Percentiles rank a stretch among this genome's conserved stretches.
phyloP scores from a whole-genome alignment of 2,797 vertebrate genomes.

The Rhinella marina region DNA sequence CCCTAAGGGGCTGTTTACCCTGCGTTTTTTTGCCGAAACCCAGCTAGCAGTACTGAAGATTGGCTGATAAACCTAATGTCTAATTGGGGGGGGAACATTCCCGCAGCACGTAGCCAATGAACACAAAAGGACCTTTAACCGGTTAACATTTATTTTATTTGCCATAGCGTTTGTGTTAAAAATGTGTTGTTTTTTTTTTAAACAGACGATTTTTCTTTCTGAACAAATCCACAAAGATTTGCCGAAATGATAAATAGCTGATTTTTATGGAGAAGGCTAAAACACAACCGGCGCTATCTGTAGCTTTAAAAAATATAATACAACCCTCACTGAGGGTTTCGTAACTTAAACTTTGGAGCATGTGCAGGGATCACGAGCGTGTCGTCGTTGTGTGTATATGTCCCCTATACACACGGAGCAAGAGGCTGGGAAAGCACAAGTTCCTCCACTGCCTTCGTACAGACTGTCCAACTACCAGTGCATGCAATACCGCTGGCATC shows the following conservation, averaged over 20 bases:
- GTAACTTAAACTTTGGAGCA: constrained; percentile 38
- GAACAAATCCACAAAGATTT: constrained; percentile 38
- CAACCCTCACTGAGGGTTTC: constrained; percentile 55
- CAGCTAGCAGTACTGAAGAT: no score
- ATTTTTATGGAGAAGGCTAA: constrained; percentile 21
- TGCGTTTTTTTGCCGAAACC: no score
- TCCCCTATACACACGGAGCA: constrained; percentile 1
- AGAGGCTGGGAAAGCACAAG: not conserved
- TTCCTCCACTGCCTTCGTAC: not conserved
- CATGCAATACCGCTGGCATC: constrained; percentile 28
- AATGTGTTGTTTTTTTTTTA: not conserved
- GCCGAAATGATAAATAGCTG: not conserved
- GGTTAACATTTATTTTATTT: constrained; percentile 21
- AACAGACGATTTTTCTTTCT: not conserved
- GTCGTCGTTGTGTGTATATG: not conserved
- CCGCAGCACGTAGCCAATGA: not conserved
- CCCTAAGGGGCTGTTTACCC: no score
- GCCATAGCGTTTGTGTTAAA: not conserved
- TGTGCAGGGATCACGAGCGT: constrained; percentile 7
- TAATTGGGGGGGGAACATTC: no score
- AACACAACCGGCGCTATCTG: not conserved
- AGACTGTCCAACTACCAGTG: not conserved
- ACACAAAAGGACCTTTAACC: not conserved
- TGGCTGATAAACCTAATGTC: no score
- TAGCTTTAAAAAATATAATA: constrained; percentile 45